Base-by-base conservation (phyloP, 2,888 invertebrate species). In the Altica lythri region DNA sequence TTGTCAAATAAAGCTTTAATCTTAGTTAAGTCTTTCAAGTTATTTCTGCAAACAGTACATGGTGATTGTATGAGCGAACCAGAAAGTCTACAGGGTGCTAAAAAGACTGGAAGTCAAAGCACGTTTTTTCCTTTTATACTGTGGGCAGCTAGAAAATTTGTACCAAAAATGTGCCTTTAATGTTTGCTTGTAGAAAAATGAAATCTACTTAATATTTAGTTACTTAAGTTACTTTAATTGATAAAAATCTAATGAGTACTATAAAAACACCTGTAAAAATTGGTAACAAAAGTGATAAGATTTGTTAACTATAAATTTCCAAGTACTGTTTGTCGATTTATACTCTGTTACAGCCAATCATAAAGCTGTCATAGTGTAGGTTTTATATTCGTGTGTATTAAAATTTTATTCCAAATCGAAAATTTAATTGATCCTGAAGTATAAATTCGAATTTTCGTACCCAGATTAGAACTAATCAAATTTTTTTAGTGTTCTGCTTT, bases 1-100 rank as follows among this genome's bases (percentile, higher is more conserved):
- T 48, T 56, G 53, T 42, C 51, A 44, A 53, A 57, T 37, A 10
- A 59, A 59, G 59, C 59, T 59, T 59, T 59, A 59, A 59, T 49
- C 45, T 54, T 54, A 47, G 48, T 59, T 56, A 46, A 56, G 38
- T 51, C 49, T 52, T 40, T 53, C 47, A 47, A 29, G 22, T 52
- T 51, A 52, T 16, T 48, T 59, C 54, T 49, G 35, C 54, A 52
- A 49, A 56, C 49, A 53, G 52, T 46, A 51, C 0, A 34, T 53
- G 47, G 51, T 18, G 44, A 13, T 29, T 19, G 14, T n/a, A 17
- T 47, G 29, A n/a, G 17, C 29, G 14, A 25, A 14, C 9, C 12
- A 42, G 27, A 42, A 8, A 25, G 17, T 32, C 19, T 30, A 32
- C 44, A 44, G 32, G 44, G 44, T 44, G 44, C 32, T 19, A 32